These are phyloP conservation scores for Leuciscus idus DNA, from an alignment of 2,113 vertebrate species.

Conservation along the genomic window DNA sequence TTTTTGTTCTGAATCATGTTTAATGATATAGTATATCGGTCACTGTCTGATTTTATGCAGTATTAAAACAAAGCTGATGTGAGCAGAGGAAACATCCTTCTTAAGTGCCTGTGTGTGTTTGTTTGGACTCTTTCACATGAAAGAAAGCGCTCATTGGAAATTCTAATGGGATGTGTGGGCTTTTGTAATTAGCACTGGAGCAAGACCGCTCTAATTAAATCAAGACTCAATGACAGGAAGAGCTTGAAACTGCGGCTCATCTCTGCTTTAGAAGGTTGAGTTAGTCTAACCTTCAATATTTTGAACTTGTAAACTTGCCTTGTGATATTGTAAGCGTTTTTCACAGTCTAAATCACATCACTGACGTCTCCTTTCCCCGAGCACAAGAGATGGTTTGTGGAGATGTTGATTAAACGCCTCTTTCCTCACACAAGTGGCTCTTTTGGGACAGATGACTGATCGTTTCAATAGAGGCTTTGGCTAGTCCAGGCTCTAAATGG, in stretches of 20 bases:
- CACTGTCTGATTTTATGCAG: not conserved
- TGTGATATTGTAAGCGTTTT: not conserved
- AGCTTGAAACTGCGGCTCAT: not conserved
- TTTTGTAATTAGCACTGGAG: not conserved
- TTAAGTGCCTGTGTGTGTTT: not conserved
- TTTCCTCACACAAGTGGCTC: not conserved
- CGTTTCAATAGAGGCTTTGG: not conserved
- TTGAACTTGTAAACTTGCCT: not conserved
- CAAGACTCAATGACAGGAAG: conserved; percentile 1
- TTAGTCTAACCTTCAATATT: not conserved
- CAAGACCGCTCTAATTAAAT: conserved; percentile 21
- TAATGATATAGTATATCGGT: no score
- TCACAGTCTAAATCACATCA: not conserved
- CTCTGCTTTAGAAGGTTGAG: not conserved
- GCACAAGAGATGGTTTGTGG: not conserved
- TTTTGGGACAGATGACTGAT: not conserved
- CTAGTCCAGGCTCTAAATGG: not conserved
- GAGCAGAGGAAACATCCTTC: not conserved
- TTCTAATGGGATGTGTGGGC: conserved; percentile 16
- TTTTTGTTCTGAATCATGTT: not conserved
- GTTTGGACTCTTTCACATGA: not conserved
- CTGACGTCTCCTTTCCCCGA: not conserved
- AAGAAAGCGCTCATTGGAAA: conserved; percentile 14
- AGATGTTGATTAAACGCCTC: not conserved
- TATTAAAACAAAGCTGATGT: not conserved